Conservation (phyloP, 2,113 vertebrate species). For the Erythrocebus patas region DNA sequence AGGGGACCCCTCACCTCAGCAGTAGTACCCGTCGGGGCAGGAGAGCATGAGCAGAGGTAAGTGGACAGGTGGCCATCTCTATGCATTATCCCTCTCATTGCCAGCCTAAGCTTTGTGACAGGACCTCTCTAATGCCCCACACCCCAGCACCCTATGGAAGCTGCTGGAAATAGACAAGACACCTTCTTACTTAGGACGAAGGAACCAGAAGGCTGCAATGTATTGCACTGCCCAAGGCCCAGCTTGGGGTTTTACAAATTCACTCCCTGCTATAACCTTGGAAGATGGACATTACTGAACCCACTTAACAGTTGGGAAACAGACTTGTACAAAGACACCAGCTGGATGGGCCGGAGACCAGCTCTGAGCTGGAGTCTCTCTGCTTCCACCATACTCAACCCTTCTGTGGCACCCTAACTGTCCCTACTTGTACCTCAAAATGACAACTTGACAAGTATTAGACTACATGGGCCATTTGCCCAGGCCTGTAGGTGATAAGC, state of each 20-base stretch:
- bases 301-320: not conserved
- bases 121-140: not conserved
- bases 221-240: not conserved
- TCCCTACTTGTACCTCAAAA: not conserved
- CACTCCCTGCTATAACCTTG: not conserved
- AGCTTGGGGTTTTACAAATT: not conserved
- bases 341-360: not conserved
- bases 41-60: not conserved
- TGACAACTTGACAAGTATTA: not conserved
- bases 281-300: not conserved
- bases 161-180: not conserved
- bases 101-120: not conserved
- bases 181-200: not conserved
- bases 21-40: fast-evolving
- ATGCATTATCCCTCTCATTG: not conserved
- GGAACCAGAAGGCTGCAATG: not conserved
- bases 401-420: not conserved
- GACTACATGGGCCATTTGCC: not conserved
- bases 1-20: not conserved
- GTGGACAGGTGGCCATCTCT: not conserved
- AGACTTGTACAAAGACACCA: not conserved
- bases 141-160: not conserved
- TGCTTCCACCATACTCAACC: not conserved
- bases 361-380: not conserved
- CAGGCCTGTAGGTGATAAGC: not conserved